Base-by-base conservation (phyloP, 2,888 invertebrate genomes). In the Eupithecia vulgata region DNA sequence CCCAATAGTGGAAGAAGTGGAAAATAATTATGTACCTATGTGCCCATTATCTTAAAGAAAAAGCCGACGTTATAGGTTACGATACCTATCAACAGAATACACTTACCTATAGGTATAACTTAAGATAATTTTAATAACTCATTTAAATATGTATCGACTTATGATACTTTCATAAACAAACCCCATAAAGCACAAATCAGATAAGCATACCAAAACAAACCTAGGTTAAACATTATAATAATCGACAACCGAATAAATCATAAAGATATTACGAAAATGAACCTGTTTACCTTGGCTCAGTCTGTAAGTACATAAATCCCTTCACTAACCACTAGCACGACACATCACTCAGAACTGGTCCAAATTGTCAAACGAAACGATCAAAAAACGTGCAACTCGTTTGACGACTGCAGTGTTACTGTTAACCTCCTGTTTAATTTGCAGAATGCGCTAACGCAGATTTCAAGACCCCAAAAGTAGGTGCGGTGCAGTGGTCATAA, bases 381-480 rank as follows among this genome's bases (percentile, higher is more conserved):
- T 52, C 34, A 71, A 68, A 67, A 68, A 67, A 64, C 76, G 73
- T 73, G 69, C 69, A 66, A 21, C 66, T 25, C 52, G 70, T 40
- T 42, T 69, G 67, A 64, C 76, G 67, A 52, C 42, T 66, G 65
- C 70, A 62, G 61, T 68, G 72, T 65, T 64, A 75, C 75, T 75
- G 75, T 62, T 64, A 64, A 59, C 52, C 62, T 64, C 37, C 62
- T 67, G 66, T 42, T 25, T 30, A 30, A 30, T 48, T 70, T 70
- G 70, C 70, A 70, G 61, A 72, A 72, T 68, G 70, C 72, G 75
- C 72, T 34, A 35, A 40, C 75, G 75, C 72, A 70, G 70, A 69
- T 74, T 71, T 75, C 72, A 75, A 70, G 67, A 70, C 72, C 74
- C 62, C 70, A 75, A 71, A 68, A 59, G 48, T 67, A 62, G 67